Percentiles rank a stretch among this genome's conserved stretches.
Evolutionary conservation across 2,113 vertebrate species (phyloP).

Genomic region (Typhlomys cinereus): DNA sequence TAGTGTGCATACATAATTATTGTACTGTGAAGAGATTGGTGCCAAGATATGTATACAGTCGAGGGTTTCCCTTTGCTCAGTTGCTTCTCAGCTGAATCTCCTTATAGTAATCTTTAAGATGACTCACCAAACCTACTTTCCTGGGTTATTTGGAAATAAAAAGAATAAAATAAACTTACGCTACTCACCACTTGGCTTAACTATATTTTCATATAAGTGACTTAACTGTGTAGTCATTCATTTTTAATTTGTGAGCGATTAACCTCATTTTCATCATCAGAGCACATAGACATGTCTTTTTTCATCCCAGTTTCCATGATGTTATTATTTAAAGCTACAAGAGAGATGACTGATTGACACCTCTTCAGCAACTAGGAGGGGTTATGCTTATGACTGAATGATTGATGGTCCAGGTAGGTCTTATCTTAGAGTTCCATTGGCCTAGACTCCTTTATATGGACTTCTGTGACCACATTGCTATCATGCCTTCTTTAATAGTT

Average conservation of each 20-base stretch:
- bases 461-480: background rate
- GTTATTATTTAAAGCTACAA: background rate
- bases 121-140: background rate
- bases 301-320: background rate
- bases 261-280: background rate
- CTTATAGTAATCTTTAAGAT: background rate
- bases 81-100: background rate
- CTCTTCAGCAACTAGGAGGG: background rate
- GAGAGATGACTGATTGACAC: background rate
- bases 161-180: background rate
- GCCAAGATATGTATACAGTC: background rate
- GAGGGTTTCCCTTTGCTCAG: background rate
- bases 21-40: background rate
- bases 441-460: background rate
- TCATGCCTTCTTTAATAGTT: background rate
- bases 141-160: conserved; percentile 7
- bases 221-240: background rate
- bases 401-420: background rate
- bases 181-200: background rate
- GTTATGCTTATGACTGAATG: background rate
- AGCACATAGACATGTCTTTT: background rate
- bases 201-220: background rate
- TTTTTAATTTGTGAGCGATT: background rate
- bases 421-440: background rate
- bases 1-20: background rate